phyloP scores from a whole-genome alignment of 1,140 invertebrate species.

The Drosophila bocki region DNA sequence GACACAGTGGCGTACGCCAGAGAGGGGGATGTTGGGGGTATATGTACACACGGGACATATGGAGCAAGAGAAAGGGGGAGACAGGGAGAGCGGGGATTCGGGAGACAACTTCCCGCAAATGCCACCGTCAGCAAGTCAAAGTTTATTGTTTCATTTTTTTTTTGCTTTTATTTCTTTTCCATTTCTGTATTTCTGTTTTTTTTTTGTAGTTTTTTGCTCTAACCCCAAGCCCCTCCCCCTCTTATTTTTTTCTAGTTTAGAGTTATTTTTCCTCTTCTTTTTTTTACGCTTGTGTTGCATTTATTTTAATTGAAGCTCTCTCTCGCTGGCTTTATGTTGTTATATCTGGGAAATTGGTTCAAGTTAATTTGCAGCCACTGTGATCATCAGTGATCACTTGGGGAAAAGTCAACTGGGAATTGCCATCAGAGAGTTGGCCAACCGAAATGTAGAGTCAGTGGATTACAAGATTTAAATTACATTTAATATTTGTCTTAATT shows the following conservation, averaged over 20 bases:
- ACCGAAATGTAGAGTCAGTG: not conserved
- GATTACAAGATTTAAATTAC: not conserved
- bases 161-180: constrained; percentile 14
- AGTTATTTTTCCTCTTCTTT: constrained; percentile 14
- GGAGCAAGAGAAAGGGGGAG: constrained; percentile 1
- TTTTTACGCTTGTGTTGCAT: constrained; percentile 51
- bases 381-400: constrained; percentile 11
- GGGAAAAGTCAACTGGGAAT: too few species aligned
- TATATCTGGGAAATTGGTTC: constrained; percentile 17
- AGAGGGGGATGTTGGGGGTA: not conserved
- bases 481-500: not conserved
- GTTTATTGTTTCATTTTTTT: constrained; percentile 56
- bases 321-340: constrained; percentile 13
- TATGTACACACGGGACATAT: constrained; percentile 11
- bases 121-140: constrained; percentile 63
- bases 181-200: constrained; percentile 15
- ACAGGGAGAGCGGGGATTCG: not conserved
- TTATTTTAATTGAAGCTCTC: constrained; percentile 50
- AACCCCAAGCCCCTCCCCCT: not conserved
- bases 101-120: constrained; percentile 43
- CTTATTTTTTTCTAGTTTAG: not conserved
- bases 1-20: constrained; percentile 23
- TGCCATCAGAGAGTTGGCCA: not conserved
- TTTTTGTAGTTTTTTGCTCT: not conserved
- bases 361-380: constrained; percentile 1